Evolutionary conservation across 2,797 vertebrate species (phyloP).

Genomic region (Rachycentron canadum): DNA sequence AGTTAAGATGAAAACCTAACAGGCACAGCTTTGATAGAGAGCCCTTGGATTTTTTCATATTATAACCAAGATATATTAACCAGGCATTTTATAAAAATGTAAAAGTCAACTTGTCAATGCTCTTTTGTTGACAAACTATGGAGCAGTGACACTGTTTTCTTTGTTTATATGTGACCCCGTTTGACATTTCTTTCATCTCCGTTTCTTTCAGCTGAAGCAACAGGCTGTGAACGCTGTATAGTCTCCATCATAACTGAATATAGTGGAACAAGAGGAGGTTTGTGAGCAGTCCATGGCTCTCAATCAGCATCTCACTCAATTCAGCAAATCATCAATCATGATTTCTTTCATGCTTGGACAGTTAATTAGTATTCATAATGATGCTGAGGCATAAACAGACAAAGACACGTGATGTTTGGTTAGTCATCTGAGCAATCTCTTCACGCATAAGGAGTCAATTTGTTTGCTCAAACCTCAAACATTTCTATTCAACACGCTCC

Average conservation of each 20-base stretch:
- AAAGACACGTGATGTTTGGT: constrained; percentile 15
- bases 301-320: neutral
- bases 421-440: constrained; percentile 27
- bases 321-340: neutral
- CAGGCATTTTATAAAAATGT: no score
- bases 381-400: neutral
- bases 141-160: neutral
- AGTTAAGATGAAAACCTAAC: no score
- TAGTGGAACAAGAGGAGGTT: neutral
- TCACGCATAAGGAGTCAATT: constrained; percentile 23
- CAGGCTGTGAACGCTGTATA: neutral
- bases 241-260: neutral
- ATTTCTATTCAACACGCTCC: neutral
- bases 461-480: constrained; percentile 22
- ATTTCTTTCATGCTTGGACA: constrained; percentile 7
- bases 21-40: no score
- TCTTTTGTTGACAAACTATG: neutral
- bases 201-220: neutral
- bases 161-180: neutral
- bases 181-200: neutral
- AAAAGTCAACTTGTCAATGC: neutral
- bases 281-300: neutral
- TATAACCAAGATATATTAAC: no score
- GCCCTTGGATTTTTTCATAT: no score
- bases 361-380: neutral